Base-by-base conservation (phyloP, 2,888 invertebrate species). In the Marronus borbonicus region DNA sequence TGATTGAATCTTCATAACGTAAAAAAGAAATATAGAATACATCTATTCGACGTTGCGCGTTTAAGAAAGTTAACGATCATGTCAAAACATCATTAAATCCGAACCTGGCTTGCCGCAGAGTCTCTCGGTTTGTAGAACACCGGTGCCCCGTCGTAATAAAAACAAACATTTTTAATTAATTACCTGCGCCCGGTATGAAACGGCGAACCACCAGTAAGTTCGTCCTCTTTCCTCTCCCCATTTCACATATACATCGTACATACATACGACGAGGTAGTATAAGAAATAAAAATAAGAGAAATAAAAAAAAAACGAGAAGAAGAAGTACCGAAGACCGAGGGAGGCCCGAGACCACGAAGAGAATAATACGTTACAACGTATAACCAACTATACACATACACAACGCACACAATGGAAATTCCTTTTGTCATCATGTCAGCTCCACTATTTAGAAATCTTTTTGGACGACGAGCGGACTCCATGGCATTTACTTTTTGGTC, bases 351-450 rank as follows among this genome's bases (percentile, higher is more conserved):
- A 28, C 55, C 44, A 72, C 60, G 39, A 20, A 36, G 60, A 72
- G 72, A 72, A 74, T 74, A 74, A 60, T 74, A 39, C 58, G 72
- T 60, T 68, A 49, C 68, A 50, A 68, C 28, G 58, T 44, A 60
- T 60, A 74, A 44, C 44, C 58, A 62, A 31, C 62, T 76, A 36
- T 36, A 77, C 62, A 76, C 65, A 78, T 79, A 80, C 64, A 49
- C 66, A 66, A 65, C 50, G 78, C 80, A 81, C 83, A 85, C 85
- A 85, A 84, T 84, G 84, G 85, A 84, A 83, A 85, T 85, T 84
- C 85, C 84, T 84, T 84, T 85, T 85, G 85, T 85, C 83, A 84
- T 83, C 84, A 84, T 84, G 85, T 84, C 84, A 81, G 80, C 80
- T 72, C 78, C 77, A 76, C 80, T 80, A 80, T 81, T 82, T 81